Evolutionary conservation across 1,140 invertebrate species (phyloP).

Genomic region (Sinonovacula constricta): DNA sequence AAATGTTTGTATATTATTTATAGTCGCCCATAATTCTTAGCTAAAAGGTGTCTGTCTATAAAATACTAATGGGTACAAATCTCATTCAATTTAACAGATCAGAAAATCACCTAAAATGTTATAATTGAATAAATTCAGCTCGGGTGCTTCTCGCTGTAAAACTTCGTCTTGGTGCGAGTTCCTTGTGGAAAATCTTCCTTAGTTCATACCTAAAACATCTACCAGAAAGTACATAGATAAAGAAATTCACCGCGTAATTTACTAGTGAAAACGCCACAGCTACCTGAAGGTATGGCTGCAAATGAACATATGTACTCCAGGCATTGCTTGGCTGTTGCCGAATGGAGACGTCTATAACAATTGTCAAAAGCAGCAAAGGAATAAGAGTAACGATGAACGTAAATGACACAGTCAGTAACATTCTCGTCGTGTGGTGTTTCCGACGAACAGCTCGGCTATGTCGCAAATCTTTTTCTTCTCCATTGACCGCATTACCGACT

Average conservation of each 20-base stretch:
- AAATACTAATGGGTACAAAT: too few relatives aligned
- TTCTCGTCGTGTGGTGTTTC: slow-evolving; percentile 71
- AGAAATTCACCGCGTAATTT: slow-evolving; percentile 74
- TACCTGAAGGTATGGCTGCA: slow-evolving; percentile 60
- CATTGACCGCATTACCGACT: slow-evolving; percentile 51
- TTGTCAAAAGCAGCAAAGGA: slow-evolving; percentile 63
- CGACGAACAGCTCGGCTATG: slow-evolving; percentile 26
- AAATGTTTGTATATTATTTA: too few relatives aligned
- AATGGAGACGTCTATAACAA: slow-evolving; percentile 56
- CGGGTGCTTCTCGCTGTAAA: slow-evolving; percentile 28
- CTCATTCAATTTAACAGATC: too few relatives aligned
- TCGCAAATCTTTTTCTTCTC: slow-evolving; percentile 2
- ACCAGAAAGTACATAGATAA: slow-evolving; percentile 72
- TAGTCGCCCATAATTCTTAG: too few relatives aligned
- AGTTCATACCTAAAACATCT: slow-evolving; percentile 70
- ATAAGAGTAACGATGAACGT: slow-evolving; percentile 69
- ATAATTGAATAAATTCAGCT: slow-evolving; percentile 4
- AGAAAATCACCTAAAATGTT: background rate
- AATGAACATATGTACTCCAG: slow-evolving; percentile 22
- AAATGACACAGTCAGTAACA: slow-evolving; percentile 72
- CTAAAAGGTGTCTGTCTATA: too few relatives aligned
- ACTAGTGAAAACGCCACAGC: slow-evolving; percentile 59
- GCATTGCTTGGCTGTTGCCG: slow-evolving; percentile 7
- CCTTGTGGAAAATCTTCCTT: slow-evolving; percentile 58
- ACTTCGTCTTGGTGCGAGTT: slow-evolving; percentile 26